Conservation (phyloP, 1,140 invertebrate genomes). For the Rhagoletis zephyria region DNA sequence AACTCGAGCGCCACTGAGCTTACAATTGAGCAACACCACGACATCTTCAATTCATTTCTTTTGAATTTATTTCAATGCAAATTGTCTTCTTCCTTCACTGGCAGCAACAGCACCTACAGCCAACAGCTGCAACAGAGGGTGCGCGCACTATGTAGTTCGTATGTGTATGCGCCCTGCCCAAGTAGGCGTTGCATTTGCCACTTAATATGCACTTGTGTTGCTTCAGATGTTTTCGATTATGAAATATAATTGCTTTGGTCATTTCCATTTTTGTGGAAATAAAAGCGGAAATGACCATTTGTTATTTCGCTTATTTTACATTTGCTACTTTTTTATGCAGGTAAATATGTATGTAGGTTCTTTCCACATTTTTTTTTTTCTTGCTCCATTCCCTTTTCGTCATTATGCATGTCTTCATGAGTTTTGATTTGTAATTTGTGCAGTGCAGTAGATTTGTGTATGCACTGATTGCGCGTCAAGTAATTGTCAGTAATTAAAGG, state of each 20-base stretch:
- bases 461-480: conserved; percentile 30
- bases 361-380: not conserved
- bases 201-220: conserved; percentile 44
- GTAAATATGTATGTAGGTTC: not conserved
- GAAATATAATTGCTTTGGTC: conserved; percentile 27
- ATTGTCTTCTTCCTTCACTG: not conserved
- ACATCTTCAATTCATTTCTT: no score
- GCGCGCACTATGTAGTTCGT: no score
- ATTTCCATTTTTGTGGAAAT: conserved; percentile 48
- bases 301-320: conserved; percentile 24
- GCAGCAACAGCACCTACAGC: no score
- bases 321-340: not conserved
- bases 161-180: not conserved
- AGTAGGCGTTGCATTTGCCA: conserved; percentile 4
- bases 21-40: no score
- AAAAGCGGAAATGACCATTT: conserved; percentile 45
- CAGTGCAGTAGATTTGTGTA: not conserved
- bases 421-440: conserved; percentile 24
- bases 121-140: no score
- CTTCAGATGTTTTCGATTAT: conserved; percentile 41
- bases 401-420: not conserved
- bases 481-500: conserved; percentile 50
- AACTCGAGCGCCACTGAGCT: no score
- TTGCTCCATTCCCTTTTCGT: not conserved
- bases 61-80: not conserved